Percentiles rank a stretch among this genome's conserved stretches.
phyloP scores from a whole-genome alignment of 2,888 invertebrate genomes.

The Nomada goodeniana region DNA sequence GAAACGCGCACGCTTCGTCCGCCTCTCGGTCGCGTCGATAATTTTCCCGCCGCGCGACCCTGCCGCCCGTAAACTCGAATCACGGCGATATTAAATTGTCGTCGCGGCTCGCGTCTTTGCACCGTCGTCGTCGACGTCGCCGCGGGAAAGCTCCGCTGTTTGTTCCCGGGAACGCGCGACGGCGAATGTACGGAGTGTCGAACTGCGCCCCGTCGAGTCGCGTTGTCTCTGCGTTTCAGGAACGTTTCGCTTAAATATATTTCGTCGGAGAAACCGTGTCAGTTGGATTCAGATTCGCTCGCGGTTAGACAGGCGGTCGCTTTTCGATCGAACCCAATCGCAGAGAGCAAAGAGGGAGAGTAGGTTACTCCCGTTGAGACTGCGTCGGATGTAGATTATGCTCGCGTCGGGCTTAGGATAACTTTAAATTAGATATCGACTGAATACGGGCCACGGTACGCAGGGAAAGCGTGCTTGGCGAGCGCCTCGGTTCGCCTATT shows the following conservation, averaged over 20 bases:
- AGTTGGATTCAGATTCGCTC: not conserved
- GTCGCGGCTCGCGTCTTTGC: slow-evolving; percentile 32
- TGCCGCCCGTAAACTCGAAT: slow-evolving; percentile 31
- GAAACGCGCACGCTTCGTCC: not conserved
- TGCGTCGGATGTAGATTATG: not conserved
- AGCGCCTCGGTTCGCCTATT: slow-evolving; percentile 19
- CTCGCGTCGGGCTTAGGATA: not conserved
- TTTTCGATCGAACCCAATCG: slow-evolving; percentile 12
- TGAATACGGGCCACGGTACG: not conserved
- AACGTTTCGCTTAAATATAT: not conserved
- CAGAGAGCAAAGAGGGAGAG: slow-evolving; percentile 4
- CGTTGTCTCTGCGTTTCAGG: not conserved
- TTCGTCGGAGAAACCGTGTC: not conserved
- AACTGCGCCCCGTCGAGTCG: not conserved
- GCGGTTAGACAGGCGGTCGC: not conserved
- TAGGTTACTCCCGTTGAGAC: not conserved
- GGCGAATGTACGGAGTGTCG: not conserved
- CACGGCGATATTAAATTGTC: slow-evolving; percentile 44
- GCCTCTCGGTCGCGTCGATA: slow-evolving; percentile 15
- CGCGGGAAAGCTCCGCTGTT: slow-evolving; percentile 15
- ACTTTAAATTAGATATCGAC: slow-evolving; percentile 19
- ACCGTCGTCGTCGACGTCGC: not conserved
- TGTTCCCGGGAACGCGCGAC: not conserved
- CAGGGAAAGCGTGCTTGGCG: not conserved
- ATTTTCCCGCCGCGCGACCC: slow-evolving; percentile 1